Conservation (phyloP, 2,797 vertebrate genomes). For the Fistularia tabacaria region DNA sequence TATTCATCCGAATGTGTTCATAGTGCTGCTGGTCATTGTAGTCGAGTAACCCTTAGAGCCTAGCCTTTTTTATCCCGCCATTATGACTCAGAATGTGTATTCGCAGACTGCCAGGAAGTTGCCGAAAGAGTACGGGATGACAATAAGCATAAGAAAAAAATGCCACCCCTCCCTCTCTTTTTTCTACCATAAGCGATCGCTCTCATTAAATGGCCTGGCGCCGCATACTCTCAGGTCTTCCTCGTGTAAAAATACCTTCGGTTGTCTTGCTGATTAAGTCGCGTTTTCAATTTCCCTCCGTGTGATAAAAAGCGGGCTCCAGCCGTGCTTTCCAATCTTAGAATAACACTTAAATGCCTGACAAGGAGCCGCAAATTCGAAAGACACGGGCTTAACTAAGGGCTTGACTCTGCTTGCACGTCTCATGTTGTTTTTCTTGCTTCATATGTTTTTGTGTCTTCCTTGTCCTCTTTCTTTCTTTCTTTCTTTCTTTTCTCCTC, state of each 20-base stretch:
- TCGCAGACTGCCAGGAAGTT: not conserved
- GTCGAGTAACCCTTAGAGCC: conserved; percentile 37
- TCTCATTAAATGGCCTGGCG: too few relatives aligned
- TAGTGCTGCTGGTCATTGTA: conserved; percentile 39
- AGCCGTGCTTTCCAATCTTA: conserved; percentile 4
- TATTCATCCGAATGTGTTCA: conserved; percentile 55
- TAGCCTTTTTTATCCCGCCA: conserved; percentile 1
- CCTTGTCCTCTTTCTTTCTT: conserved; percentile 60
- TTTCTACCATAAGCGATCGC: too few relatives aligned
- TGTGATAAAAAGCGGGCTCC: too few relatives aligned
- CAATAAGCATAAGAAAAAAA: too few relatives aligned
- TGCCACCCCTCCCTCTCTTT: too few relatives aligned
- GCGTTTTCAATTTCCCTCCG: not conserved
- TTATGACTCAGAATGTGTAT: not conserved
- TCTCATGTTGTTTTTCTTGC: conserved; percentile 68
- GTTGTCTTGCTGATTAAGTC: not conserved
- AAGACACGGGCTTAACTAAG: conserved; percentile 34
- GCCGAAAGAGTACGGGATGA: too few relatives aligned
- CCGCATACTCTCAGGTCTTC: too few relatives aligned
- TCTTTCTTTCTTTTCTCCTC: conserved; percentile 44
- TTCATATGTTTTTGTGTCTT: conserved; percentile 71
- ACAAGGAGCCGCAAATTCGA: conserved; percentile 14
- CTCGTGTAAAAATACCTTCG: not conserved
- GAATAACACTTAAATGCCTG: conserved; percentile 1
- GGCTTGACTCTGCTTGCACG: conserved; percentile 54